Conservation (phyloP, 2,888 invertebrate genomes). For the Prostheceraeus crozeri region DNA sequence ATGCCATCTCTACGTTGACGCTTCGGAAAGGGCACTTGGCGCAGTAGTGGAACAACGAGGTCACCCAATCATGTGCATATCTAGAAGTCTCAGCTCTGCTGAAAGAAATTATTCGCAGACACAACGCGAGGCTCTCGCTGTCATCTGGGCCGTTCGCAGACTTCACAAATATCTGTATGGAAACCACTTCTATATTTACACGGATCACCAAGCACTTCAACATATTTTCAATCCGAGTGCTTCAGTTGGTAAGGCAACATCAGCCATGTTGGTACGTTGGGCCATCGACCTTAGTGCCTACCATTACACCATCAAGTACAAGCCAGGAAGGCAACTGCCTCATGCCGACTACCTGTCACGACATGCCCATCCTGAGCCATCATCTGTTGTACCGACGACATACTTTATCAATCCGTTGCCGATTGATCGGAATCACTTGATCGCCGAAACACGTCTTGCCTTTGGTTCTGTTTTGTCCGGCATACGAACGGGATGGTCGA, state of each 20-base stretch:
- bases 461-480: conserved; percentile 24
- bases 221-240: not conserved
- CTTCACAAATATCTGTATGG: conserved; percentile 17
- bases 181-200: conserved; percentile 3
- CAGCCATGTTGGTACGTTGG: conserved; percentile 13
- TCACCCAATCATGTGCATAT: conserved; percentile 18
- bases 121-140: conserved; percentile 13
- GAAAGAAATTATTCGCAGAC: conserved; percentile 13
- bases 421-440: conserved; percentile 3
- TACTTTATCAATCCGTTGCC: conserved; percentile 18
- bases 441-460: not conserved
- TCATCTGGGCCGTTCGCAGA: conserved; percentile 18
- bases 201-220: conserved; percentile 19
- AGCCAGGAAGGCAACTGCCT: conserved; percentile 3
- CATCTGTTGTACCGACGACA: not conserved
- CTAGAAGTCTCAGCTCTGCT: not conserved
- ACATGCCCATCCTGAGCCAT: not conserved
- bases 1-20: not conserved
- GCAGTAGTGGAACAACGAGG: conserved; percentile 22
- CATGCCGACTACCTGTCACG: conserved; percentile 23
- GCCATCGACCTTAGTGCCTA: conserved; percentile 25
- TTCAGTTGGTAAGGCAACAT: conserved; percentile 11
- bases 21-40: conserved; percentile 3
- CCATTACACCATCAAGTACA: conserved; percentile 4
- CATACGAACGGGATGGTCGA: conserved; percentile 13